Percentiles rank a stretch among this genome's conserved stretches.
Conservation (phyloP, 2,797 vertebrate genomes). For the Melanotaenia pygmaea region DNA sequence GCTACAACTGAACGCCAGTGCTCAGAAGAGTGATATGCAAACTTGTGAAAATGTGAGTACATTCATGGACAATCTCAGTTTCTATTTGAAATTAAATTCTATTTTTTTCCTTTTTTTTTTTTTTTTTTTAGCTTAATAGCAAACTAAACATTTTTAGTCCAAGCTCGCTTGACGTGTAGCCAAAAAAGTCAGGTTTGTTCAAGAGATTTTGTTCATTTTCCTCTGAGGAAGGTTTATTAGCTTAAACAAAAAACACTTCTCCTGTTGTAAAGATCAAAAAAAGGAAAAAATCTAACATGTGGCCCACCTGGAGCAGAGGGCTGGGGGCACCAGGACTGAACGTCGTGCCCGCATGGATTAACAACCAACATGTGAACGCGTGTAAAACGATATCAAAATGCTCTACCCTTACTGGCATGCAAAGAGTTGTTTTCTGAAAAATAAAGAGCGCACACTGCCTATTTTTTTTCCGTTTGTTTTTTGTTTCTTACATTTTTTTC, state of each 20-base stretch:
- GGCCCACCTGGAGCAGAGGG: conserved; percentile 46
- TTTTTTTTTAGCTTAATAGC: conserved; percentile 43
- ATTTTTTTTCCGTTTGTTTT: conserved; percentile 47
- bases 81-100: conserved; percentile 54
- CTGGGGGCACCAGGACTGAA: conserved; percentile 48
- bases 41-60: conserved; percentile 80
- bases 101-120: conserved; percentile 9
- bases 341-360: conserved; percentile 54
- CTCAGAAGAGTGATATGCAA: conserved; percentile 82
- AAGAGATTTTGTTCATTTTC: conserved; percentile 60
- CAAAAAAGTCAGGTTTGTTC: conserved; percentile 68
- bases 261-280: conserved; percentile 44
- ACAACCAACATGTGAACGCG: conserved; percentile 68
- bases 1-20: conserved; percentile 70
- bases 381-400: conserved; percentile 80
- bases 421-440: conserved; percentile 79
- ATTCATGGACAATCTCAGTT: conserved; percentile 80
- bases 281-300: conserved; percentile 43
- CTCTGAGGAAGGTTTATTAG: conserved; percentile 58
- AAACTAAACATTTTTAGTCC: conserved; percentile 58
- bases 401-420: conserved; percentile 83
- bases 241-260: conserved; percentile 52
- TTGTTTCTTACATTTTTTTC: conserved; percentile 53
- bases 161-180: conserved; percentile 65
- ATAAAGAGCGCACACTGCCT: conserved; percentile 80